A percentile compares a stretch with the other conserved stretches of the same genome.
phyloP scores from a whole-genome alignment of 2,113 vertebrate genomes.

The Eptesicus fuscus region DNA sequence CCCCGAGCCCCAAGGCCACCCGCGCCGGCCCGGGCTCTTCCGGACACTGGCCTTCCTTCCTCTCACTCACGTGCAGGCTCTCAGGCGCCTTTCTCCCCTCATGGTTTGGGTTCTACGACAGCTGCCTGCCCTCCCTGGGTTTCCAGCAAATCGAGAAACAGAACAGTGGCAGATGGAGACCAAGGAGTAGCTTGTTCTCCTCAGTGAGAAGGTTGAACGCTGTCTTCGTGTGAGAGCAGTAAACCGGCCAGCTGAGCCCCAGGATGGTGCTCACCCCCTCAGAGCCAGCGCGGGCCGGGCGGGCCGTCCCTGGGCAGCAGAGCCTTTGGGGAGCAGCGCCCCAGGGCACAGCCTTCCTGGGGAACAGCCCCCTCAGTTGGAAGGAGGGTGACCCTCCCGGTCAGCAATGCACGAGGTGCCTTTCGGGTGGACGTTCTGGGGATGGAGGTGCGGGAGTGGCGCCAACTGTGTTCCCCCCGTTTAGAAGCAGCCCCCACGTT shows the following conservation, averaged over 20 bases:
- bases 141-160: conserved; percentile 35
- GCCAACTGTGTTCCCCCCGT: rapidly evolving
- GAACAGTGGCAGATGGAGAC: conserved; percentile 14
- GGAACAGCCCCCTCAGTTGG: neutral
- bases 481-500: neutral
- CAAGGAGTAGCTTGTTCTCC: neutral
- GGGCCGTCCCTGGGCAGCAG: neutral
- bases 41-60: rapidly evolving
- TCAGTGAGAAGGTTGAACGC: neutral
- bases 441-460: rapidly evolving
- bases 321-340: neutral
- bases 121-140: neutral
- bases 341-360: neutral
- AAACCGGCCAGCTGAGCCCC: neutral
- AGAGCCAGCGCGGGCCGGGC: neutral
- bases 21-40: neutral
- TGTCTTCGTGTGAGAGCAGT: neutral
- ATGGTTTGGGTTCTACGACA: neutral
- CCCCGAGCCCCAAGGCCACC: neutral
- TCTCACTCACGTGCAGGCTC: neutral
- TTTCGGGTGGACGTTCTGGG: neutral
- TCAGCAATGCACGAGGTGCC: rapidly evolving
- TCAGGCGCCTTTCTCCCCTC: neutral
- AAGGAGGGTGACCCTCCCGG: neutral
- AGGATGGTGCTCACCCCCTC: neutral